These are phyloP conservation scores for Pelosia muscerda DNA, from an alignment of 2,888 invertebrate species.

Conservation along the genomic window DNA sequence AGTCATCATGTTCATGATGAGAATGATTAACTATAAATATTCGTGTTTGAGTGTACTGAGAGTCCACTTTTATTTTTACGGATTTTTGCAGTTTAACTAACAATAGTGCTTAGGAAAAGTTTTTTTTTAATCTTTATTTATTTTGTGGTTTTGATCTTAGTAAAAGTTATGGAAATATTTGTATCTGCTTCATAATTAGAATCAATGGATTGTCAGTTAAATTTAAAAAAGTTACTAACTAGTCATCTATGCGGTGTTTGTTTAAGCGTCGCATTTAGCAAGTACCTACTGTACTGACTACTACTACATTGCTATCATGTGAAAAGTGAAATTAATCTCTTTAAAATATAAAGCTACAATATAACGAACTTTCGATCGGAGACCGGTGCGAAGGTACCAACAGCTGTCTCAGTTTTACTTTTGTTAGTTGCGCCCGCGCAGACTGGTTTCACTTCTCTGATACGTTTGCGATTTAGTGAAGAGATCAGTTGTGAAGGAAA, in stretches of 20 bases:
- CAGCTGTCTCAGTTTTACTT: conserved; percentile 54
- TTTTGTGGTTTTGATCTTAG: too few species aligned
- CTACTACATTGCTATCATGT: conserved; percentile 39
- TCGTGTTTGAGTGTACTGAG: too few species aligned
- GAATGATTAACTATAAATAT: neutral
- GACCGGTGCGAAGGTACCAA: conserved; percentile 41
- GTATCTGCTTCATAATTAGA: neutral
- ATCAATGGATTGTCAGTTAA: neutral
- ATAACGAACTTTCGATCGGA: conserved; percentile 61
- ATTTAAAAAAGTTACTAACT: neutral
- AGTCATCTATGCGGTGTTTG: neutral
- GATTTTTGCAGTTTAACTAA: too few species aligned
- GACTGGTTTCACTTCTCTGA: conserved; percentile 51
- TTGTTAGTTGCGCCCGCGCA: conserved; percentile 47
- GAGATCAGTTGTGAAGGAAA: conserved; percentile 39
- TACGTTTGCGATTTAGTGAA: conserved; percentile 39
- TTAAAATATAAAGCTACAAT: conserved; percentile 47
- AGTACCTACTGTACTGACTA: neutral
- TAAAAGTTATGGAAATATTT: too few species aligned
- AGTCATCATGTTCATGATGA: neutral
- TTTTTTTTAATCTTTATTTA: too few species aligned
- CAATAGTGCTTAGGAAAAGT: too few species aligned
- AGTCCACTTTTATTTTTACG: too few species aligned
- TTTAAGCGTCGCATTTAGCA: neutral
- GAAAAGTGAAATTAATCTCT: conserved; percentile 50